Evolutionary conservation across 2,113 vertebrate genomes (phyloP).

Genomic region (Struthio camelus): DNA sequence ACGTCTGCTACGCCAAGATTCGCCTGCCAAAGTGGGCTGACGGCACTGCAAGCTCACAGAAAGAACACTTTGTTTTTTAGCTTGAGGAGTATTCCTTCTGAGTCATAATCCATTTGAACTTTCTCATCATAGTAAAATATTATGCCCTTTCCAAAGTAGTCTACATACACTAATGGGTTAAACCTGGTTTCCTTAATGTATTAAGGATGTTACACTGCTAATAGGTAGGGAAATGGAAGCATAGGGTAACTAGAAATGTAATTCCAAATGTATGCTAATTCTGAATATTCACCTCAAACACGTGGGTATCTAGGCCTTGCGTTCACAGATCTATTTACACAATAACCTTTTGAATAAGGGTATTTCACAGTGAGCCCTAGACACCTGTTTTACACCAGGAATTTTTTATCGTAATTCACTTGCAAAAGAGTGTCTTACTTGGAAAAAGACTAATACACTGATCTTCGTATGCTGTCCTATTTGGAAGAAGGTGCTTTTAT

Average conservation of each 20-base stretch:
- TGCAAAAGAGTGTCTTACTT: not conserved
- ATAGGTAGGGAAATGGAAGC: not conserved
- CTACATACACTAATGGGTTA: rapidly evolving
- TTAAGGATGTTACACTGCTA: not conserved
- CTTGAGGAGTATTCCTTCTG: not conserved
- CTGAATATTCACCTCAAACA: not conserved
- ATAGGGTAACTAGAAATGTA: not conserved
- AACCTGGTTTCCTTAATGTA: rapidly evolving
- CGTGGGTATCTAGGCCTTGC: not conserved
- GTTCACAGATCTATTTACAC: not conserved
- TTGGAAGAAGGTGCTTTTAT: not conserved
- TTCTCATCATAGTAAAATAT: not conserved
- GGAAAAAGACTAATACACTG: not conserved
- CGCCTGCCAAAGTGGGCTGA: not conserved
- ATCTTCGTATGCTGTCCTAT: not conserved
- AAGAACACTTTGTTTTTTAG: not conserved
- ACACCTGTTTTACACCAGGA: not conserved
- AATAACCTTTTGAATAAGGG: not conserved
- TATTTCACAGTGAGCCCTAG: not conserved
- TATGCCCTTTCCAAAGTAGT: not conserved
- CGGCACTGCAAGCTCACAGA: not conserved
- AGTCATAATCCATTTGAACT: rapidly evolving
- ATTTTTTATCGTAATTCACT: not conserved
- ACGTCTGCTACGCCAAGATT: not conserved
- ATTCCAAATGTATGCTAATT: not conserved